These are phyloP conservation scores for Cyclina sinensis DNA, from an alignment of 1,140 invertebrate genomes.

Conservation along the genomic window DNA sequence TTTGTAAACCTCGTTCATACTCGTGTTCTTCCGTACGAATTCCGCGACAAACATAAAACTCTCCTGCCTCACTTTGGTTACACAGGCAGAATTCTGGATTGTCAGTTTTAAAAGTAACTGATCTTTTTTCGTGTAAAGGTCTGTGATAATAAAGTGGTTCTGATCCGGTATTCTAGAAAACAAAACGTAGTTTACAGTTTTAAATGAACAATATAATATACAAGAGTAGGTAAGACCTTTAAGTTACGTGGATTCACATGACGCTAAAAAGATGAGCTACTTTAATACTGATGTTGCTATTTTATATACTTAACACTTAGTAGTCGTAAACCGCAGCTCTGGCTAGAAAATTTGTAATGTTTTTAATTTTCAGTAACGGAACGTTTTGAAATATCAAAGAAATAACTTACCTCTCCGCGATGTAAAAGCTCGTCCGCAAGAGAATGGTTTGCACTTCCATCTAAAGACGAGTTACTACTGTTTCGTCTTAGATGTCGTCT, in stretches of 20 bases:
- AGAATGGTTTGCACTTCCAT: background rate
- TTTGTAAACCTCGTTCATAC: background rate
- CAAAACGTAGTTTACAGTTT: no score
- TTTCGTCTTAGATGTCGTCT: constrained; percentile 16
- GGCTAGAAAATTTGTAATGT: no score
- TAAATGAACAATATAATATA: no score
- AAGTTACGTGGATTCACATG: no score
- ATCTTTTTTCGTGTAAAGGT: constrained; percentile 9
- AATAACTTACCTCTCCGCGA: background rate
- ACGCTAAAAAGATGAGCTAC: no score
- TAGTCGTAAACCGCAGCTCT: no score
- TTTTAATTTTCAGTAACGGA: no score
- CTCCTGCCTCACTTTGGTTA: background rate
- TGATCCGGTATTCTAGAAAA: background rate
- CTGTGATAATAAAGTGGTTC: background rate
- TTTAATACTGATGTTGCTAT: no score
- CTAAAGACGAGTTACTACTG: background rate
- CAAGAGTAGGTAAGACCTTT: no score
- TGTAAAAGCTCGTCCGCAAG: background rate
- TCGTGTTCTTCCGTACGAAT: background rate
- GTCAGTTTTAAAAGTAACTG: constrained; percentile 11
- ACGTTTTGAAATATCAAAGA: no score
- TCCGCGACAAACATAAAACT: background rate
- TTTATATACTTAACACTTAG: no score
- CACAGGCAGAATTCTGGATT: background rate